phyloP scores from a whole-genome alignment of 92 coral and sea anemone genomes.

The Micromussa lordhowensis region DNA sequence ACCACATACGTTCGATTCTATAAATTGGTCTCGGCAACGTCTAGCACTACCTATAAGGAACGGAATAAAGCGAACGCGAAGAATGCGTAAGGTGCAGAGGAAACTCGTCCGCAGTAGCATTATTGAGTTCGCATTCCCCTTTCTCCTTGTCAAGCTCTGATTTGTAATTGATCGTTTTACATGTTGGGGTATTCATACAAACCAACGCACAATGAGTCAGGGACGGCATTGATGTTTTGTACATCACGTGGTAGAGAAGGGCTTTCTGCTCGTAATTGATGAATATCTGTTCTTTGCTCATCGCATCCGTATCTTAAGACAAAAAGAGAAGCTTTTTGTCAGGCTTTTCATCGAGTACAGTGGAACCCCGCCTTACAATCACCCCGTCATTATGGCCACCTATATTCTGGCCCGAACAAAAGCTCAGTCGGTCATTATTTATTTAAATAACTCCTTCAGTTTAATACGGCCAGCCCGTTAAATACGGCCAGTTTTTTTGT shows the following conservation, averaged over 20 bases:
- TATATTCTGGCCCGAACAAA: too few species aligned
- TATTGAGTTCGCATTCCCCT: conserved; percentile 35
- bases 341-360: not conserved
- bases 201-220: conserved; percentile 18
- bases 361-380: too few species aligned
- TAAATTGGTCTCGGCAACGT: not conserved
- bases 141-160: not conserved
- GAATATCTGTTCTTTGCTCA: conserved; percentile 22
- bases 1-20: not conserved
- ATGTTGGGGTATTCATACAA: conserved; percentile 4
- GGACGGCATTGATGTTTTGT: not conserved
- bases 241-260: conserved; percentile 26
- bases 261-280: conserved; percentile 5
- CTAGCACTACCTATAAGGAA: not conserved
- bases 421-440: too few species aligned
- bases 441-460: too few species aligned
- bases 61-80: conserved; percentile 5
- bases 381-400: too few species aligned
- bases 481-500: too few species aligned
- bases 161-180: conserved; percentile 30
- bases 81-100: conserved; percentile 11
- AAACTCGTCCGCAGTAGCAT: conserved; percentile 37
- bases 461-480: too few species aligned
- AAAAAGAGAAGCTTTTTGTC: not conserved
- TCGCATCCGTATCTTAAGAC: not conserved